phyloP scores from a whole-genome alignment of 2,888 invertebrate species.

The Cecidostiba fungosa region DNA sequence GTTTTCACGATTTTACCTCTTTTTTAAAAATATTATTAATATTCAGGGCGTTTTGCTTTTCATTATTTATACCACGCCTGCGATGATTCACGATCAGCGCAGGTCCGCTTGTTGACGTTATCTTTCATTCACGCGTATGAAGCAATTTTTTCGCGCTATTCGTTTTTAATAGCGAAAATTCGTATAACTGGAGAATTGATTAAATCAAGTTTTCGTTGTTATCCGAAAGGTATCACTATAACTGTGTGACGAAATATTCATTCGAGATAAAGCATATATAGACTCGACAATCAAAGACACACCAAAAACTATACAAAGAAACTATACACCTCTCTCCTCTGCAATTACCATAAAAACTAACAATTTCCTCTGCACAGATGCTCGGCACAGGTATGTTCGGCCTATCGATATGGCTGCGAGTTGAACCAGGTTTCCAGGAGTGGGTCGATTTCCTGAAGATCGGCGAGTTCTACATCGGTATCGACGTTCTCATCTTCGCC shows the following conservation, averaged over 20 bases:
- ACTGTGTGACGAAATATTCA: neutral
- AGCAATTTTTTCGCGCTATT: too few relatives aligned
- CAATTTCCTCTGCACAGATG: conserved; percentile 26
- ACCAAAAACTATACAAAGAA: too few relatives aligned
- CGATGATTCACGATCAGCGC: conserved; percentile 1
- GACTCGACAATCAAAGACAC: too few relatives aligned
- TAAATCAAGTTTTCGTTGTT: too few relatives aligned
- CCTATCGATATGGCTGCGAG: conserved; percentile 56
- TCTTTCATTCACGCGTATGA: neutral
- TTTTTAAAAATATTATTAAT: neutral
- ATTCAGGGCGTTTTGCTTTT: neutral
- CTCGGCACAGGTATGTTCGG: conserved; percentile 48
- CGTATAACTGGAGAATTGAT: too few relatives aligned
- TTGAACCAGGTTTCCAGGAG: conserved; percentile 78
- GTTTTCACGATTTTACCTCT: neutral
- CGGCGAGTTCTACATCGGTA: conserved; percentile 90
- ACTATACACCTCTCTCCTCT: too few relatives aligned
- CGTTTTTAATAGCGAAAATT: too few relatives aligned
- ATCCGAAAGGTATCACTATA: too few relatives aligned
- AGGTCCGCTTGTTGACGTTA: neutral
- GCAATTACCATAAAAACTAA: too few relatives aligned
- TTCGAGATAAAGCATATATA: neutral
- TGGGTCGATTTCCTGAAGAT: conserved; percentile 90
- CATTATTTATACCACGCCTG: neutral
- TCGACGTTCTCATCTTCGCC: conserved; percentile 89